A percentile compares a stretch with the other conserved stretches of the same genome.
Evolutionary conservation across 2,797 vertebrate species (phyloP).

Genomic region (Tapirus indicus): DNA sequence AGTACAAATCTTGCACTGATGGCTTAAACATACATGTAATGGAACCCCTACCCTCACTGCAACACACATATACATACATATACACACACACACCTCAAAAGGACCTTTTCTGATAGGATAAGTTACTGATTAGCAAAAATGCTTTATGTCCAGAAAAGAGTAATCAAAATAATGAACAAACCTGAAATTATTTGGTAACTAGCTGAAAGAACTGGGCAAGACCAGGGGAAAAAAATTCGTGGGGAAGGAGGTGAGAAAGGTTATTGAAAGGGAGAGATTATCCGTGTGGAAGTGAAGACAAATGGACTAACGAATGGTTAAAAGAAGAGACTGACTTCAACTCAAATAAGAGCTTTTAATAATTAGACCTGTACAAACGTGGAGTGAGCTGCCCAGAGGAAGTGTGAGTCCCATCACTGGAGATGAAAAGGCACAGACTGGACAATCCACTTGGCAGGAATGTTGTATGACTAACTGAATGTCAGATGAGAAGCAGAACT

Average conservation of each 20-base stretch:
- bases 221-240: neutral
- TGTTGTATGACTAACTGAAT: neutral
- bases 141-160: neutral
- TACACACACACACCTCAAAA: neutral
- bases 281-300: neutral
- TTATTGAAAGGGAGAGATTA: neutral
- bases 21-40: neutral
- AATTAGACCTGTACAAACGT: neutral
- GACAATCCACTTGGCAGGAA: neutral
- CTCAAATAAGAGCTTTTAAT: constrained; percentile 23
- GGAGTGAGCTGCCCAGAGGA: neutral
- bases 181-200: neutral
- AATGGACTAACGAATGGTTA: neutral
- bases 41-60: neutral
- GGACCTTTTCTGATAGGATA: neutral
- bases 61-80: neutral
- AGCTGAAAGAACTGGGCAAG: neutral
- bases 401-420: neutral
- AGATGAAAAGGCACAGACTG: constrained; percentile 4
- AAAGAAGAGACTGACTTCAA: neutral
- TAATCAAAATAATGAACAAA: constrained; percentile 42
- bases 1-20: neutral
- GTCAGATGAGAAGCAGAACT: neutral
- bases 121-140: constrained; percentile 8
- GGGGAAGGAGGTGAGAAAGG: neutral